Evolutionary conservation across 2,113 vertebrate species (phyloP), one percentile per base, ranked within the genome.

Genomic region (Furnarius figulus): DNA sequence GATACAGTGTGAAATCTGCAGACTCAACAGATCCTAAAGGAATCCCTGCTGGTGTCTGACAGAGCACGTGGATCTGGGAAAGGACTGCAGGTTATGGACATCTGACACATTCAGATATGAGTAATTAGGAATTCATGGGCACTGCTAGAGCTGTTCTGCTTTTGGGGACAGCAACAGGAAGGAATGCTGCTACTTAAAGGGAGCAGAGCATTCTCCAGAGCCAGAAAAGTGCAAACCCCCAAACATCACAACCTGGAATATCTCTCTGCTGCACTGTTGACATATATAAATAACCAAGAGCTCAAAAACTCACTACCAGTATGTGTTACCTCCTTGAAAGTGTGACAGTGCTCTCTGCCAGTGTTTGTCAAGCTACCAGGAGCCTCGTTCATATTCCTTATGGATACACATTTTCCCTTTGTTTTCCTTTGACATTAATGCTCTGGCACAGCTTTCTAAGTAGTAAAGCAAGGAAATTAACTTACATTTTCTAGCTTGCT

Each of bases 401-500:
- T 87, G 80, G 90, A 61, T 33, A 31, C 0, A 1, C 85, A 76
- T 90, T 93, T 96, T 91, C 78, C 74, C 85, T 94, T 94, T 94
- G 67, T 94, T 95, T 95, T 94, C 87, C 75, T 92, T 83, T 93
- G 88, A 91, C 90, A 90, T 95, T 94, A 95, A 96, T 84, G 82
- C 93, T 94, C 88, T 88, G 74, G 87, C 87, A 95, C 90, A 97
- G 86, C 52, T 95, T 95, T 92, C 86, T 94, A 92, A 93, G 85
- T 96, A 87, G 85, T 74, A 95, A 97, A 96, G 85, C 78, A 96
- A 97, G 94, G 96, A 97, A 97, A 98, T 95, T 93, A 96, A 93
- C 93, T 98, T 97, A 83, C 33, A 91, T 95, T 97, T 97, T 91
- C 94, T 80, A 91, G 91, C 94, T 97, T 94, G 86, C 94, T 97